These are phyloP conservation scores for Eulemur coronatus DNA, from an alignment of 2,797 vertebrate species.

Conservation along the genomic window DNA sequence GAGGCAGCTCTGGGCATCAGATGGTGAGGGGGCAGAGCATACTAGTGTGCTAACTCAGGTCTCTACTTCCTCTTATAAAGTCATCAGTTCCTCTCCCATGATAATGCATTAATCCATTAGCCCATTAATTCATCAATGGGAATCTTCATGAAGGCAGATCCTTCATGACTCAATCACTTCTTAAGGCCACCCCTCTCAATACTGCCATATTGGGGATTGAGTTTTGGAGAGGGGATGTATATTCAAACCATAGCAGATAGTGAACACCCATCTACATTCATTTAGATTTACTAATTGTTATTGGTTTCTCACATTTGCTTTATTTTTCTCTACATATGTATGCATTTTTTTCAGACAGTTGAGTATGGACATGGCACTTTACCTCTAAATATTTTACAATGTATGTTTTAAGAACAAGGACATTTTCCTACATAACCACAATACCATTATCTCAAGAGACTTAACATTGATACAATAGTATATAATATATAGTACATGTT, in stretches of 20 bases:
- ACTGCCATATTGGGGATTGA: too few relatives aligned
- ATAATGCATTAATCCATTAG: too few relatives aligned
- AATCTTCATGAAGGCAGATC: too few relatives aligned
- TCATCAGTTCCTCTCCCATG: too few relatives aligned
- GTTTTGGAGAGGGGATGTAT: too few relatives aligned
- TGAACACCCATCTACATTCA: background rate
- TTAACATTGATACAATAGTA: background rate
- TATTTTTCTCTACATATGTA: background rate
- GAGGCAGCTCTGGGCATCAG: too few relatives aligned
- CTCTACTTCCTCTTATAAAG: too few relatives aligned
- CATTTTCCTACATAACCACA: background rate
- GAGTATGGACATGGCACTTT: background rate
- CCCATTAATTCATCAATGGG: too few relatives aligned
- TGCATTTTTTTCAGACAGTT: background rate
- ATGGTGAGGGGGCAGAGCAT: too few relatives aligned
- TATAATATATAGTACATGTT: background rate
- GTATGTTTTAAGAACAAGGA: background rate
- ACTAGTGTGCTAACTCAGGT: too few relatives aligned
- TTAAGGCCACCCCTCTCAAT: too few relatives aligned
- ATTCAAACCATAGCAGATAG: background rate
- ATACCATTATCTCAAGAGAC: background rate
- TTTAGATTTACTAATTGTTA: background rate
- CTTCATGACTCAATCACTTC: too few relatives aligned
- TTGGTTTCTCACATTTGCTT: background rate
- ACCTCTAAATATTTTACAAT: background rate